phyloP scores from a whole-genome alignment of 92 coral and sea anemone species.

The Porites evermanni region DNA sequence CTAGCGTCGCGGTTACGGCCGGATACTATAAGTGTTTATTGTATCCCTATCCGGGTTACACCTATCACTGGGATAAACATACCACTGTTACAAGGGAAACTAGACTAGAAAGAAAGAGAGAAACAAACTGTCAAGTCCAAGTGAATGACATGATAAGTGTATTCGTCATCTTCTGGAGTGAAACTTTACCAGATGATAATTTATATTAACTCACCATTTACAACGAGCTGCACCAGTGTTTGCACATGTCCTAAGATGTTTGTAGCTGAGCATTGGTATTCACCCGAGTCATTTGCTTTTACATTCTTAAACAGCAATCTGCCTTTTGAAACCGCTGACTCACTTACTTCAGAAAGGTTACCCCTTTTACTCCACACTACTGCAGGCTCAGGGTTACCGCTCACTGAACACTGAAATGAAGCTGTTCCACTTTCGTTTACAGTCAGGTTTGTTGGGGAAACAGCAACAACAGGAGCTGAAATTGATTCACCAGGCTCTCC shows the following conservation, averaged over 20 bases:
- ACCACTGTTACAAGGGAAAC: too few relatives aligned
- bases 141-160: too few relatives aligned
- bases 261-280: background rate
- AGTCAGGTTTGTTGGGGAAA: background rate
- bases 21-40: too few relatives aligned
- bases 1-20: too few relatives aligned
- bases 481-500: constrained; percentile 6
- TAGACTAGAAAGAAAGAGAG: too few relatives aligned
- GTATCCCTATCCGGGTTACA: too few relatives aligned
- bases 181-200: background rate
- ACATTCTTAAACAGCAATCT: background rate
- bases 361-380: background rate
- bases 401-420: background rate
- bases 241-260: background rate
- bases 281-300: constrained; percentile 2
- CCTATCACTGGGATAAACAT: too few relatives aligned
- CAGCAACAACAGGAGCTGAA: background rate
- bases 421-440: constrained; percentile 1
- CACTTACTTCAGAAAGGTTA: background rate
- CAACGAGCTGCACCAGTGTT: background rate
- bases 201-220: background rate
- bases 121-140: background rate
- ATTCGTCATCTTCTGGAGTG: too few relatives aligned
- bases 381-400: background rate
- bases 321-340: background rate